Conservation (phyloP, 1,140 invertebrate genomes). For the Mesaphorura yosii region DNA sequence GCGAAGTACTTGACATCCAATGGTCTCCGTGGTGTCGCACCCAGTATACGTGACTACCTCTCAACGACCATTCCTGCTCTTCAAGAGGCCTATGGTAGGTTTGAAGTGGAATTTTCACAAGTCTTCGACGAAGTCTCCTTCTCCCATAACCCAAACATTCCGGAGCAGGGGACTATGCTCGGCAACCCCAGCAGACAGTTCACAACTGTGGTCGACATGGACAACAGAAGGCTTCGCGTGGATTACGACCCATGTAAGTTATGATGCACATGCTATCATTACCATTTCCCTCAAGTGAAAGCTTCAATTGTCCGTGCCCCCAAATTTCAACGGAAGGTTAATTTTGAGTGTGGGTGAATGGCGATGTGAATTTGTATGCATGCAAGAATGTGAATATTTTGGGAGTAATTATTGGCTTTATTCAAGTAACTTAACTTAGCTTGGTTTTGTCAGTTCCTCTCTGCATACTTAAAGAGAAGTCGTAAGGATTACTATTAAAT, state of each 20-base stretch:
- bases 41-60: not conserved
- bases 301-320: too few relatives aligned
- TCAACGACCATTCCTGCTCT: slow-evolving; percentile 7
- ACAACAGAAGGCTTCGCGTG: not conserved
- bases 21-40: not conserved
- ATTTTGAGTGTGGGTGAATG: not conserved
- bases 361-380: too few relatives aligned
- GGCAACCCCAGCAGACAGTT: not conserved
- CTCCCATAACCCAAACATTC: too few relatives aligned
- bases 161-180: too few relatives aligned
- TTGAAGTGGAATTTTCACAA: not conserved
- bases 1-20: not conserved
- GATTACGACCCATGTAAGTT: slow-evolving; percentile 13
- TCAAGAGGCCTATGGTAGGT: not conserved
- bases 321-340: not conserved
- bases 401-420: too few relatives aligned
- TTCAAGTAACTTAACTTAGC: too few relatives aligned
- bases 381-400: too few relatives aligned
- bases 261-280: slow-evolving; percentile 7
- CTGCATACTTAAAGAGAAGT: too few relatives aligned
- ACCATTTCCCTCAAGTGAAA: not conserved
- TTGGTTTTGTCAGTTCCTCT: too few relatives aligned
- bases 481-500: too few relatives aligned
- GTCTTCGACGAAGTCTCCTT: not conserved
- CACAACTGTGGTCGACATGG: not conserved